These are phyloP conservation scores for Thinocorus orbignyianus DNA, from an alignment of 2,113 vertebrate genomes.

Conservation along the genomic window DNA sequence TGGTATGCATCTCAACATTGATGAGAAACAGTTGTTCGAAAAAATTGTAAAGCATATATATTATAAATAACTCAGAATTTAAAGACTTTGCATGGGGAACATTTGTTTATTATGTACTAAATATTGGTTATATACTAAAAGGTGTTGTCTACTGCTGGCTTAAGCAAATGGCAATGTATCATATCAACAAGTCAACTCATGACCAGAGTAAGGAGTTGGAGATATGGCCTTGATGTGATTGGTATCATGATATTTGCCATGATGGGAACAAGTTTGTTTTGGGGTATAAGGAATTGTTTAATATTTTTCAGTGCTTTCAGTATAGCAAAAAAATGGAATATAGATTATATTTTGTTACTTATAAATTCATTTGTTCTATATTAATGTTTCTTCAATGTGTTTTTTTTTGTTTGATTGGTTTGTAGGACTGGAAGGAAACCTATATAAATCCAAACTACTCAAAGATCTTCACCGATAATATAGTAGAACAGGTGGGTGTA, in stretches of 20 bases:
- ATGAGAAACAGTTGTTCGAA: neutral
- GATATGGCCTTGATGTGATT: neutral
- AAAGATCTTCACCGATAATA: constrained; percentile 93
- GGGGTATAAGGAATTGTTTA: neutral
- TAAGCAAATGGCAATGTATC: neutral
- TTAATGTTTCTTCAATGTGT: neutral
- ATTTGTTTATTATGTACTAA: neutral
- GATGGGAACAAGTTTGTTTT: neutral
- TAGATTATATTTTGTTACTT: neutral
- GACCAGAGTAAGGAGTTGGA: neutral
- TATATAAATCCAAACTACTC: constrained; percentile 94
- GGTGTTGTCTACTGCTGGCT: neutral
- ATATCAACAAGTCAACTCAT: neutral
- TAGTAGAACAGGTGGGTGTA: constrained; percentile 87
- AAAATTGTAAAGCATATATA: neutral
- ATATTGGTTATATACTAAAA: neutral
- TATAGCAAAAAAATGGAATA: neutral
- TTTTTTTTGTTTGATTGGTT: neutral
- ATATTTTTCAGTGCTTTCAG: neutral
- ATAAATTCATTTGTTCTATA: neutral
- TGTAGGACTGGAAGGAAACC: constrained; percentile 97
- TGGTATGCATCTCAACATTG: constrained; percentile 81
- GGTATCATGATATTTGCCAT: neutral
- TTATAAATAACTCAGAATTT: neutral
- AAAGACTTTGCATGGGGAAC: neutral